Conservation (phyloP, 1,140 invertebrate genomes). For the Drosophila bipectinata region DNA sequence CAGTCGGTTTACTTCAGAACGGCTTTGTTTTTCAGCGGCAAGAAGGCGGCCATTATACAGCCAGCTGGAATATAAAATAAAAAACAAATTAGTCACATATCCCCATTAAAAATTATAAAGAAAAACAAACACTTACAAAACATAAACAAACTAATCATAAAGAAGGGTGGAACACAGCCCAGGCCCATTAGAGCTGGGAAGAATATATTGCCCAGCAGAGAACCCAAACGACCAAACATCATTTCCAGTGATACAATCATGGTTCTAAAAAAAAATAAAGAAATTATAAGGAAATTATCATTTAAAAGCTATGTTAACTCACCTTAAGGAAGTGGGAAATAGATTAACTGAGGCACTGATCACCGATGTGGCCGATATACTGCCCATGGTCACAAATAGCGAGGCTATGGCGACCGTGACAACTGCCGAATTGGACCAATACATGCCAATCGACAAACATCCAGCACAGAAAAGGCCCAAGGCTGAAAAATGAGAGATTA, state of each 20-base stretch:
- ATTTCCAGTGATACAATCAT: conserved; percentile 76
- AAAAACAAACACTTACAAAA: conserved; percentile 54
- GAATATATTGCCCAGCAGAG: conserved; percentile 70
- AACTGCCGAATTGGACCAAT: conserved; percentile 84
- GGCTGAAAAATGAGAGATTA: conserved; percentile 27
- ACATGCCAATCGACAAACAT: conserved; percentile 82
- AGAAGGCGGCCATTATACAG: conserved; percentile 61
- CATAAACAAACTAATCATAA: conserved; percentile 76
- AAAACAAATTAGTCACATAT: background rate
- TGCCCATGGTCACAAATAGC: conserved; percentile 74
- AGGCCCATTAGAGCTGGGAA: conserved; percentile 73
- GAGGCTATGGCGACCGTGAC: conserved; percentile 68
- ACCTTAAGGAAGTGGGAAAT: conserved; percentile 79
- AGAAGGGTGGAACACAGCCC: conserved; percentile 75
- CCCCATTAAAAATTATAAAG: background rate
- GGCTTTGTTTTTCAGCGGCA: conserved; percentile 74
- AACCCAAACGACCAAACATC: conserved; percentile 78
- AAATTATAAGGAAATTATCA: background rate
- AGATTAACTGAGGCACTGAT: conserved; percentile 75
- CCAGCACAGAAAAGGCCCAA: conserved; percentile 79
- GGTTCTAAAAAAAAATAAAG: conserved; percentile 37
- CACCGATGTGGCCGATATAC: conserved; percentile 72
- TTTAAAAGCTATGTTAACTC: background rate
- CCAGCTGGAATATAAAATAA: conserved; percentile 45
- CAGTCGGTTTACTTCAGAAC: conserved; percentile 50